phyloP scores from a whole-genome alignment of 1,140 invertebrate genomes.

The Papilio aristodemus region DNA sequence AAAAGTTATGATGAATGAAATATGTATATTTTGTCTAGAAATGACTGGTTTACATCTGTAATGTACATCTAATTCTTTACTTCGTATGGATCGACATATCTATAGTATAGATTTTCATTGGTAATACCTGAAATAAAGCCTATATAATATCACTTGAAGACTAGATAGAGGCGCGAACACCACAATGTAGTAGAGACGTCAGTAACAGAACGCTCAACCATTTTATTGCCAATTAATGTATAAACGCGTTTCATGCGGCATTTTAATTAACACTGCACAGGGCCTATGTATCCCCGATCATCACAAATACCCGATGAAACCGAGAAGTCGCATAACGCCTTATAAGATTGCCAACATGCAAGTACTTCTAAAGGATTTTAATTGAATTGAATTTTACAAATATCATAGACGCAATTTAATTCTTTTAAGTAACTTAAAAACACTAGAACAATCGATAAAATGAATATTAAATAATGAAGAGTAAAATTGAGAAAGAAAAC shows the following conservation, averaged over 20 bases:
- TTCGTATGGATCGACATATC: too few species aligned
- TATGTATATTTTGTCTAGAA: too few species aligned
- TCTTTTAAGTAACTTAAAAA: neutral
- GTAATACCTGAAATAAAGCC: neutral
- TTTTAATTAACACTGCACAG: slow-evolving; percentile 22
- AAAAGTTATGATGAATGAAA: too few species aligned
- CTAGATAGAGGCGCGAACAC: neutral
- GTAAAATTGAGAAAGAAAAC: too few species aligned
- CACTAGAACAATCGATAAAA: too few species aligned
- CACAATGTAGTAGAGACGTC: neutral
- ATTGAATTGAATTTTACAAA: neutral
- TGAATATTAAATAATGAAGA: too few species aligned
- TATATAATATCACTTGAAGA: neutral
- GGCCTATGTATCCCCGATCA: neutral
- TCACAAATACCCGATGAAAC: neutral
- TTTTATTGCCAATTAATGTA: slow-evolving; percentile 20
- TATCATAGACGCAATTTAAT: neutral
- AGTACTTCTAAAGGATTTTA: neutral
- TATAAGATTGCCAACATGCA: slow-evolving; percentile 9
- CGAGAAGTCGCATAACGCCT: neutral
- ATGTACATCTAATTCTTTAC: too few species aligned
- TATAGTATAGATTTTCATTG: too few species aligned
- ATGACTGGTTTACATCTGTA: too few species aligned
- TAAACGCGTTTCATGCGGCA: slow-evolving; percentile 9
- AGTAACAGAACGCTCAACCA: neutral